Evolutionary conservation across 2,113 vertebrate species (phyloP), one percentile per base, ranked within the genome.

Genomic region (Pipa parva): DNA sequence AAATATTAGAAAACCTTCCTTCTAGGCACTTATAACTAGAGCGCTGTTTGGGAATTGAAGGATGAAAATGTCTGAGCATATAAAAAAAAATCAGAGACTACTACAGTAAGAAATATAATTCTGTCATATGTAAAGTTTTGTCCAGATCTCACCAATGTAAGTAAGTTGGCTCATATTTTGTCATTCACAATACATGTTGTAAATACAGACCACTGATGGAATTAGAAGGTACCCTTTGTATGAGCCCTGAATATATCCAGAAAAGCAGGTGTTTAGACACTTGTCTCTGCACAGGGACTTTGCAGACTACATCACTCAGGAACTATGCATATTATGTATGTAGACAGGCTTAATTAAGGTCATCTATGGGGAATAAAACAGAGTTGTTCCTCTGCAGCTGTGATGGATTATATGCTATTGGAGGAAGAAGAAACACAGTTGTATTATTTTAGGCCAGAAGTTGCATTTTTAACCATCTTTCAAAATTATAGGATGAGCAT

Each of bases 321-420:
- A 39, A 4, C 11, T 39, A 39, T 42, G 39, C 15, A 42, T 42
- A 42, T 42, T 42, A 9, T 15, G 39, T 17, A 42, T 6, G 13
- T 42, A 17, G 39, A 12, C 17, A 15, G 39, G n/a, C 39, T 42
- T 3, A 42, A 42, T 9, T n/a, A 42, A n/a, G 39, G 13, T 42
- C 39, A 42, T 13, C 39, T 42, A 15, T n/a, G 39, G 39, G 39
- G 17, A 42, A 24, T 13, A 50, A 8, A 56, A 56, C 52, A 29
- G 27, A 29, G 6, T 56, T 56, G 52, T 56, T 56, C 31, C 20
- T 56, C 52, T 31, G 52, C 24, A 56, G 13, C 39, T 42, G 39
- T 56, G 22, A 17, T 17, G 15, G 27, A 56, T 56, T 27, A 56
- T 29, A 56, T 28, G 10, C 26, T 7, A 20, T 26, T 17, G 15